phyloP scores from a whole-genome alignment of 2,113 vertebrate genomes.

The Saimiri boliviensis region DNA sequence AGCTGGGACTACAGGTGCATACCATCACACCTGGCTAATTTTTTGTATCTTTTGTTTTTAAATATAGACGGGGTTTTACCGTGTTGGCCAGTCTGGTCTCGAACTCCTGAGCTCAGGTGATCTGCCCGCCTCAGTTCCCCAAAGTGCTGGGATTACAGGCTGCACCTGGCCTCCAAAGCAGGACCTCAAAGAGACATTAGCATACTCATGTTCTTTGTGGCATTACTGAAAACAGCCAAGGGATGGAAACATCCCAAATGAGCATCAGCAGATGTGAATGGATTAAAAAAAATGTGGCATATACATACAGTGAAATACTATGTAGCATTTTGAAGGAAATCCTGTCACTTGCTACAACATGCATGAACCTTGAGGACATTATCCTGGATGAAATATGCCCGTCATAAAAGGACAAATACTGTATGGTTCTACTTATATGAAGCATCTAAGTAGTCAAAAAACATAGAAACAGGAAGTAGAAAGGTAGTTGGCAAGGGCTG shows the following conservation, averaged over 20 bases:
- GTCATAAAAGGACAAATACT: neutral
- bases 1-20: no score
- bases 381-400: neutral
- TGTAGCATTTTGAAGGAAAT: neutral
- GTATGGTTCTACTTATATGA: neutral
- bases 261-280: neutral
- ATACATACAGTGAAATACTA: neutral
- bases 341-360: neutral
- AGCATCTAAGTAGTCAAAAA: neutral
- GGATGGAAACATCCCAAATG: neutral
- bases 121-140: no score
- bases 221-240: neutral
- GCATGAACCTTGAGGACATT: neutral
- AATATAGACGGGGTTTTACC: no score
- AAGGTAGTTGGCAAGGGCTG: neutral
- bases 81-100: no score
- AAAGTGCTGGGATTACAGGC: no score
- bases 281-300: neutral
- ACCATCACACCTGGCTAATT: no score
- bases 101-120: no score
- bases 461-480: neutral
- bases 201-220: neutral
- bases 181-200: neutral
- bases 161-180: neutral
- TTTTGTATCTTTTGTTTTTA: no score